Percentiles rank a stretch among this genome's conserved stretches.
Evolutionary conservation across 2,113 vertebrate genomes (phyloP).

Genomic region (Steatornis caripensis): DNA sequence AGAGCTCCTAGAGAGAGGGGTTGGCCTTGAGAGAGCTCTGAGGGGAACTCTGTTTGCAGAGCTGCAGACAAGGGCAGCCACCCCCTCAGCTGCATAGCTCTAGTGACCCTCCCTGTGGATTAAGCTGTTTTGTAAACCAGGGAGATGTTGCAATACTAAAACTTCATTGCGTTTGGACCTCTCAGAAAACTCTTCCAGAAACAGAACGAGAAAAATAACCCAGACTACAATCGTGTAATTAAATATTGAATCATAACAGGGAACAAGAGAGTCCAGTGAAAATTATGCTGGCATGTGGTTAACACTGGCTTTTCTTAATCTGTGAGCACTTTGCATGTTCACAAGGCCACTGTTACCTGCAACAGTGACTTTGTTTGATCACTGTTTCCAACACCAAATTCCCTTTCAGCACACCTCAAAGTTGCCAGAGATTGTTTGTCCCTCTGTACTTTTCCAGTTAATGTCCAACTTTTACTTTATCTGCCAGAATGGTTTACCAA

Average conservation of each 20-base stretch:
- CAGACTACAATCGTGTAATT: neutral
- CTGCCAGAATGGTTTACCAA: neutral
- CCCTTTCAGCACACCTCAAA: neutral
- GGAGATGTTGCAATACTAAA: neutral
- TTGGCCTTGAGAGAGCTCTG: neutral
- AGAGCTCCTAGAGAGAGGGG: neutral
- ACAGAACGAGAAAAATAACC: neutral
- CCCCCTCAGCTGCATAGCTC: neutral
- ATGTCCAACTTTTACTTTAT: neutral
- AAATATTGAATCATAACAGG: slow-evolving; percentile 15
- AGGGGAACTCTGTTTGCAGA: neutral
- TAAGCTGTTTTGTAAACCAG: neutral
- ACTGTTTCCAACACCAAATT: neutral
- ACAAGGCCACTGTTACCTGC: neutral
- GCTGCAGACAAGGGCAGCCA: neutral
- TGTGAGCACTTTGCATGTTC: neutral
- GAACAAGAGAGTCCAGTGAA: neutral
- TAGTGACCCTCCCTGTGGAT: neutral
- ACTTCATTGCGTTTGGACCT: neutral
- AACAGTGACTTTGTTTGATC: neutral
- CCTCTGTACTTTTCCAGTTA: neutral
- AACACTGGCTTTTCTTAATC: neutral
- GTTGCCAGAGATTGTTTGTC: neutral
- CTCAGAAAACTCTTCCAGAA: slow-evolving; percentile 9
- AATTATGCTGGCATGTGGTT: neutral